Base-by-base conservation (phyloP, 1,140 invertebrate genomes). In the Prorops nasuta region DNA sequence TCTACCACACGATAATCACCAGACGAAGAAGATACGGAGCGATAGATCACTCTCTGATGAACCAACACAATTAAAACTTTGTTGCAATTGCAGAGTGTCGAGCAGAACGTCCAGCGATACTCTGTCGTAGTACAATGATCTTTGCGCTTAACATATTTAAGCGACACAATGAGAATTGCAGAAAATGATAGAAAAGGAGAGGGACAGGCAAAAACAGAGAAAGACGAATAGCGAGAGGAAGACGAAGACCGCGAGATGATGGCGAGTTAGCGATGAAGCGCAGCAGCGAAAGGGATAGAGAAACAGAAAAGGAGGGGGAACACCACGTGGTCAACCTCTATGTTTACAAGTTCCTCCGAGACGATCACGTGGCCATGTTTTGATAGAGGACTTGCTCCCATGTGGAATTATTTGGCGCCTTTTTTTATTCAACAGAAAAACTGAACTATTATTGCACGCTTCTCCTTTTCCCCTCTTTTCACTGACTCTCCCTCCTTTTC, bases 311-410 rank as follows among this genome's bases (percentile, higher is more conserved):
- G 24, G 60, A 54, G 41, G 63, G 66, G 62, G 59, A 44, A 56
- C 47, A 71, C 67, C 72, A 72, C 69, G 72, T 73, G 71, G 71
- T 72, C 57, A 60, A 62, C 62, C 63, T 51, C 49, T 52, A 51
- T 76, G 69, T 76, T 74, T 75, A 73, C 69, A 67, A 69, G 60
- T 65, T 51, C 54, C 59, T 47, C 58, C 54, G 54, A 48, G 37
- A 39, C 48, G 60, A 57, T 74, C 71, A 74, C 71, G 71, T 74
- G 71, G 67, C 59, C 54, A 60, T 67, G 58, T 69, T 68, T 62
- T 63, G 55, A 62, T 61, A 63, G 60, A 56, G 56, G 51, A 58
- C 36, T 62, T 60, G 58, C 51, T 52, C 56, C 62, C 48, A 48
- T 18, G 28, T 22, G 15, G n/a, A n/a, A n/a, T n/a, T n/a, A n/a